Evolutionary conservation across 2,888 invertebrate species (phyloP), one percentile per base, ranked within the genome.

Genomic region (Elysia crispata): DNA sequence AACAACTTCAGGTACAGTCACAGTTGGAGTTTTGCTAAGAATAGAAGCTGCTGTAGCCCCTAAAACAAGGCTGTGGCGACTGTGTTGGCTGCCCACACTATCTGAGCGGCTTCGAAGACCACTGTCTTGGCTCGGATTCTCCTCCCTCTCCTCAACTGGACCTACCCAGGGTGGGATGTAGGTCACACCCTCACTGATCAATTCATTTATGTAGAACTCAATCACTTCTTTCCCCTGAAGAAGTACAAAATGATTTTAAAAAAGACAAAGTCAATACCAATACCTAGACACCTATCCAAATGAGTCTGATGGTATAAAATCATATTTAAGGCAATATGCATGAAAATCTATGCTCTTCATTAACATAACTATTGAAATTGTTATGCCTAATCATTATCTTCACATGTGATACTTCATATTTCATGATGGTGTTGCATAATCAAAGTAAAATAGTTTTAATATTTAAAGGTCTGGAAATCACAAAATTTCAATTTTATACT

Each of bases 201-300:
- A 93, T 90, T 96, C 95, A 81, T 94, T 94, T 91, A 98, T 95
- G 92, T 97, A 98, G 91, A 94, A 94, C 91, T 98, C 97, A 89
- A 98, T 96, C 78, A 98, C 96, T 93, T 98, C 98, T 91, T 97
- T 98, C 85, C 98, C 95, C 97, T 96, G 91, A 41, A 6, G 3
- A 41, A 41, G 41, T 41, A 41, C 41, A 41, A 11, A 54, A 41
- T 6, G 11, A 41, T 41, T 41, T 6, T 11, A 41, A 6, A 31
- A n/a, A 18, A 64, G 28, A 20, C 11, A 66, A 30, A 66, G 66
- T 23, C 13, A 66, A 25, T 28, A 1, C 15, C 13, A 23, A 30
- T 23, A 1, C 25, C 23, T 28, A 15, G 3, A 13, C 1, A 15
- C 30, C 18, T 15, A 23, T 15, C 15, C 66, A 66, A 1, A 18